Evolutionary conservation across 2,113 vertebrate genomes (phyloP), one percentile per base, ranked within the genome.

Genomic region (Heloderma charlesbogerti): DNA sequence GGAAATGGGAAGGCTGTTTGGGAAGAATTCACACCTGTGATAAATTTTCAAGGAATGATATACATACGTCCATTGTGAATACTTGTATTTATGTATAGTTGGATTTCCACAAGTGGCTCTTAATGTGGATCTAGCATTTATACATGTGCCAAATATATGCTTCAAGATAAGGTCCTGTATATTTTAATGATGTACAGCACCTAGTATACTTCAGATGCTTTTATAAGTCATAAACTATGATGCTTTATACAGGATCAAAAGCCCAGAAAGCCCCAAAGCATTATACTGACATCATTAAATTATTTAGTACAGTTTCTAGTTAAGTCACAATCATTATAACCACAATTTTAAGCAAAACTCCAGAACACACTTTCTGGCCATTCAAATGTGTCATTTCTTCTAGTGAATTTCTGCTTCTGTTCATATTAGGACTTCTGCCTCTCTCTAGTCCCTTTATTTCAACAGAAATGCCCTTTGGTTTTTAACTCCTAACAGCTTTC

Each of bases 401-500:
- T 87, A 45, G 1, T 16, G 13, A 1, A 51, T 90, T 81, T 66
- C 72, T 90, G 77, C 9, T 37, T 71, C 75, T 91, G 37, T 40
- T 86, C 83, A 43, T 66, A 87, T 91, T 90, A 92, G 93, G 81
- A 88, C n/a, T 72, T 88, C n/a, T 40, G 69, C 83, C 31, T 78
- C 67, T 72, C 40, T 66, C 34, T 9, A 72, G 43, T 40, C 45
- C 91, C 60, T 63, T 94, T 93, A 88, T 95, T 95, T 89, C 74
- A 25, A 0, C 74, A 92, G 69, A 95, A 95, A 83, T 93, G 78
- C 27, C 6, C 0, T 93, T 93, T 91, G 94, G 93, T 91, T 87
- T n/a, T 84, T 81, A 94, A 85, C 86, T 95, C 84, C 91, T 96
- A 94, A 95, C 86, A 83, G 90, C 92, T 96, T 95, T 96, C 94